Conservation (phyloP, 2,888 invertebrate species). For the Ichneumon xanthorius region DNA sequence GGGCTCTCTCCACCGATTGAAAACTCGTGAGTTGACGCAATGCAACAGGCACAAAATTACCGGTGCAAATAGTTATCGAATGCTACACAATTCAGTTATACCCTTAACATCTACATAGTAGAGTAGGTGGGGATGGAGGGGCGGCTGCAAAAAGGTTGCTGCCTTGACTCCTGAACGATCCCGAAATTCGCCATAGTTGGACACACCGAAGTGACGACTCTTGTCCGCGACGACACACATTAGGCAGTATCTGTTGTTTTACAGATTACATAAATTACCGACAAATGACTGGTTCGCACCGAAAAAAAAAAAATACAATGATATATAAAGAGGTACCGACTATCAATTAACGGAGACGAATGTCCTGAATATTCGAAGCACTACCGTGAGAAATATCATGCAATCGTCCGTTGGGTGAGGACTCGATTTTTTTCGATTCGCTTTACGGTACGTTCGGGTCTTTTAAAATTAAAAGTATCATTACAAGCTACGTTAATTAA, state of each 20-base stretch:
- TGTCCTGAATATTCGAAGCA: constrained; percentile 35
- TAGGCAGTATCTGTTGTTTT: constrained; percentile 65
- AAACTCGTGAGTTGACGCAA: constrained; percentile 14
- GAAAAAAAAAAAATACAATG: constrained; percentile 33
- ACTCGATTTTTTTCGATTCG: constrained; percentile 32
- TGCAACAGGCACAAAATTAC: not conserved
- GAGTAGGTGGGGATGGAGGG: constrained; percentile 22
- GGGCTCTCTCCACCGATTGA: not conserved
- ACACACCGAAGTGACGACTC: constrained; percentile 44
- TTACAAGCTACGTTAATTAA: constrained; percentile 62
- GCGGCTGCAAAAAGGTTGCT: constrained; percentile 53
- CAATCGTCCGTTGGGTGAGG: constrained; percentile 10
- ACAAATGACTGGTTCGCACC: constrained; percentile 42
- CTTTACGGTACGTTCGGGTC: constrained; percentile 51
- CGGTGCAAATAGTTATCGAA: constrained; percentile 35
- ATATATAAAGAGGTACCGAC: constrained; percentile 40
- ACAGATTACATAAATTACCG: constrained; percentile 55
- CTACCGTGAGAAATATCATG: constrained; percentile 42
- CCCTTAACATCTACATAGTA: constrained; percentile 38
- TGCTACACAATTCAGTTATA: constrained; percentile 46
- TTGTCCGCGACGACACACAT: constrained; percentile 56
- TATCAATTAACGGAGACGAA: constrained; percentile 46
- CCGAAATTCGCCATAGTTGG: constrained; percentile 45
- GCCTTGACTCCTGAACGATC: constrained; percentile 53
- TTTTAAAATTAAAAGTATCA: constrained; percentile 56